Base-by-base conservation (phyloP, 2,113 vertebrate species). In the Hassar affinis region DNA sequence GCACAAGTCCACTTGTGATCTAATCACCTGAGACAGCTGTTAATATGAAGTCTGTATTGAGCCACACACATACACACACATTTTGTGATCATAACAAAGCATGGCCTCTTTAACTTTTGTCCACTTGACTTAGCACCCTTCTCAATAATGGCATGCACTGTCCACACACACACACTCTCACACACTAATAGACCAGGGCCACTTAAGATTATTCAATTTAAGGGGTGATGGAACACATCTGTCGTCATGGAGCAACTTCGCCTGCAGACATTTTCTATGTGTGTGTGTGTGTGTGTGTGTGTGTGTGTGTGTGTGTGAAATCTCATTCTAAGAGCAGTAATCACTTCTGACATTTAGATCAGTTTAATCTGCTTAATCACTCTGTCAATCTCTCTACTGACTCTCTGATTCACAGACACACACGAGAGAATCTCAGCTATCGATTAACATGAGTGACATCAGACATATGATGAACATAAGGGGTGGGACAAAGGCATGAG, bases 201-300 rank as follows among this genome's bases (percentile, higher is more conserved):
- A 86, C 80, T 86, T 74, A 72, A 77, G 74, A 82, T 86, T 82
- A 86, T 74, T 83, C 17, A 49, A 78, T 86, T 83, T 86, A 64
- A 79, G 14, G 80, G 80, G 81, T 74, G 66, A 86, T 52, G 35
- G 76, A 80, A 56, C 59, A 66, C 68, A 83, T 86, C 68, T 86
- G 77, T 47, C 14, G 12, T 78, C 79, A 80, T 80, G 71, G 61
- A 68, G 35, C 49, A 30, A 38, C 18, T 79, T 59, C n/a, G 33
- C 59, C 7, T 54, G 54, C 38, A 56, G 62, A 80, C 78, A 77
- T 56, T 77, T 33, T 49, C 52, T 49, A 12, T 66, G 72, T 52
- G 47, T 66, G 45, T 77, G 47, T 68, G 49, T 84, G 33, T 84
- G 74, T 68, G 74, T 78, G 61, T 56, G 82, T 66, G 72, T 66